These are phyloP conservation scores for Euzophera pinguis DNA, from an alignment of 2,888 invertebrate species.

Conservation along the genomic window DNA sequence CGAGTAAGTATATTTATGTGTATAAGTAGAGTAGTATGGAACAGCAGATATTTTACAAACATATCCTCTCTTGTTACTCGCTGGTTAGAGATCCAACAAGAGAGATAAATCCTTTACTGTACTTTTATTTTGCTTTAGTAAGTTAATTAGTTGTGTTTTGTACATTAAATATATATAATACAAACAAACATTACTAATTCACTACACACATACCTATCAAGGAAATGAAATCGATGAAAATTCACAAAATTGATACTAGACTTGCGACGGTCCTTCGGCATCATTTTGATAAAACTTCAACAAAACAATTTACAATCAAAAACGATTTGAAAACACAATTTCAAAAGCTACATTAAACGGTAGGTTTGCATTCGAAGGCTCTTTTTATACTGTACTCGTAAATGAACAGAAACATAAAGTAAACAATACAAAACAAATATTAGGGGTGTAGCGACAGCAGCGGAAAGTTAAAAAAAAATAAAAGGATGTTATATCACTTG, in stretches of 20 bases:
- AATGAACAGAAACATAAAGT: slow-evolving; percentile 13
- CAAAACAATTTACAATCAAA: background rate
- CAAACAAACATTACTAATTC: no score
- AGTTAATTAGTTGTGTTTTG: no score
- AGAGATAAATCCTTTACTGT: no score
- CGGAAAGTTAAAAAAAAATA: background rate
- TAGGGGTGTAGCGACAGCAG: slow-evolving; percentile 6
- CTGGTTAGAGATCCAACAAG: no score
- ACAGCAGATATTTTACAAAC: no score
- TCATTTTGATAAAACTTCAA: slow-evolving; percentile 25
- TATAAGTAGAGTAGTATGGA: no score
- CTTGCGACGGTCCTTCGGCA: slow-evolving; percentile 42
- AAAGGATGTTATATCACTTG: no score
- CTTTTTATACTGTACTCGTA: slow-evolving; percentile 3
- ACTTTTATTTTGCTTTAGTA: no score
- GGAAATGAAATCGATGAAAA: slow-evolving; percentile 56
- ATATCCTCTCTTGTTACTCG: no score
- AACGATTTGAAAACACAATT: background rate
- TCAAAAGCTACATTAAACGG: background rate
- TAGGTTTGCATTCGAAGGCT: slow-evolving; percentile 8
- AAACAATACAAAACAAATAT: slow-evolving; percentile 12
- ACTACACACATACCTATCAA: slow-evolving; percentile 43
- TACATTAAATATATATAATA: no score
- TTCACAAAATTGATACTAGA: slow-evolving; percentile 61
- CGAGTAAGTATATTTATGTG: no score